Evolutionary conservation across 2,888 invertebrate genomes (phyloP).

Genomic region (Drosophila flavopinicola): DNA sequence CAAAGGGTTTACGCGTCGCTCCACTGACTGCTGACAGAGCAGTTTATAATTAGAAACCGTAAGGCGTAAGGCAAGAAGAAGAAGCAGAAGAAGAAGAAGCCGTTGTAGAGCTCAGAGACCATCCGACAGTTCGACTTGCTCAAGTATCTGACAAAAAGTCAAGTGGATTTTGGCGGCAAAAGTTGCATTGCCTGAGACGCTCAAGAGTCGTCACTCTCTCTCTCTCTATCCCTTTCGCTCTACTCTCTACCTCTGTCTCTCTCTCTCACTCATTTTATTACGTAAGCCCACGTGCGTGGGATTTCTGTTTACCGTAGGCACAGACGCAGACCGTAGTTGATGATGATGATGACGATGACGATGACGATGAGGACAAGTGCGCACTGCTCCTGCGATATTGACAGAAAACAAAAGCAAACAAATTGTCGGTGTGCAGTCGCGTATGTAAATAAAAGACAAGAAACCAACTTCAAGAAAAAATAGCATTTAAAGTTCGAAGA

Average conservation of each 20-base stretch:
- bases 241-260: neutral
- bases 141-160: conserved; percentile 69
- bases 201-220: conserved; percentile 4
- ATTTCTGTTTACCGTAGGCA: conserved; percentile 68
- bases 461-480: conserved; percentile 13
- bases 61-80: conserved; percentile 33
- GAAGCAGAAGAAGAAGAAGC: neutral
- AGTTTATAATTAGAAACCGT: conserved; percentile 76
- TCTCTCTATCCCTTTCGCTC: neutral
- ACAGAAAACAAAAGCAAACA: conserved; percentile 78
- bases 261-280: conserved; percentile 31
- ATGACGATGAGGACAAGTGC: conserved; percentile 72
- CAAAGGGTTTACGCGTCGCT: conserved; percentile 58
- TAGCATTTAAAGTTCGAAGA: neutral
- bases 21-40: conserved; percentile 66
- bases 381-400: conserved; percentile 65
- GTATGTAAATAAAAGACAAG: conserved; percentile 67
- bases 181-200: conserved; percentile 56
- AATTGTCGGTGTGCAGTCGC: conserved; percentile 71
- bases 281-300: conserved; percentile 66
- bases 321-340: conserved; percentile 36
- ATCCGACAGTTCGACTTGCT: conserved; percentile 59
- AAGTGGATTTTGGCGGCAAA: conserved; percentile 74
- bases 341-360: conserved; percentile 29
- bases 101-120: conserved; percentile 42